Percentiles rank a stretch among this genome's conserved stretches.
These are phyloP conservation scores for Latrodectus elegans DNA, from an alignment of 2,888 invertebrate genomes.

Conservation along the genomic window DNA sequence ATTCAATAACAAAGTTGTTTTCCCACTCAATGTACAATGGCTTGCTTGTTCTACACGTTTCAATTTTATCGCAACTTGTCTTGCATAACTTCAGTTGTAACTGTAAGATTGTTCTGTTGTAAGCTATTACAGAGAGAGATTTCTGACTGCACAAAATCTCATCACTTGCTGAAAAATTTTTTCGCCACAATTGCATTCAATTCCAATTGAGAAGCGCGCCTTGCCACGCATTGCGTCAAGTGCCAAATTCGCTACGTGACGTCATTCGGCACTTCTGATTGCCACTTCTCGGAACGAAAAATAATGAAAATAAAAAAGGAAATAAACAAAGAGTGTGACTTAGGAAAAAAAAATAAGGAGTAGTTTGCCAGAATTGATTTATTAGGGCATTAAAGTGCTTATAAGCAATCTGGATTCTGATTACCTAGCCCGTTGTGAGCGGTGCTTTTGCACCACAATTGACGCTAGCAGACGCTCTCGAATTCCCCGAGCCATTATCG, in stretches of 20 bases:
- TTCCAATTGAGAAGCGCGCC: background rate
- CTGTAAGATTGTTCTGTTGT: no score
- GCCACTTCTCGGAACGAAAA: constrained; percentile 29
- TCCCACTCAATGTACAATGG: constrained; percentile 24
- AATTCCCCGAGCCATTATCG: no score
- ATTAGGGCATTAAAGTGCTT: constrained; percentile 41
- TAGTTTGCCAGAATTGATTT: constrained; percentile 51
- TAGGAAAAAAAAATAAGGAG: constrained; percentile 18
- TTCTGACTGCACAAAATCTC: no score
- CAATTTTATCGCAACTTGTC: no score
- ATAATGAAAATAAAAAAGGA: constrained; percentile 24
- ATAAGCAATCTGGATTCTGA: constrained; percentile 33
- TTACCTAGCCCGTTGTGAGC: background rate
- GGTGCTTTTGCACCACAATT: no score
- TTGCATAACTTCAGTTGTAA: no score
- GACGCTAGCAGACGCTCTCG: no score
- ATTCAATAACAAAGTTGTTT: constrained; percentile 8
- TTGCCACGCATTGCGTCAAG: background rate
- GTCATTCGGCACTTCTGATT: constrained; percentile 28
- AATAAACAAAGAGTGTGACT: constrained; percentile 31
- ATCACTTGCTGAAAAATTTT: no score
- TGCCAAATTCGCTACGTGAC: constrained; percentile 23
- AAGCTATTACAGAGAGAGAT: no score
- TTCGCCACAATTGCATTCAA: background rate
- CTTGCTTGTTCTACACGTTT: no score